Percentiles rank a stretch among this genome's conserved stretches.
These are phyloP conservation scores for Dilophus febrilis DNA, from an alignment of 2,888 invertebrate genomes.

Conservation along the genomic window DNA sequence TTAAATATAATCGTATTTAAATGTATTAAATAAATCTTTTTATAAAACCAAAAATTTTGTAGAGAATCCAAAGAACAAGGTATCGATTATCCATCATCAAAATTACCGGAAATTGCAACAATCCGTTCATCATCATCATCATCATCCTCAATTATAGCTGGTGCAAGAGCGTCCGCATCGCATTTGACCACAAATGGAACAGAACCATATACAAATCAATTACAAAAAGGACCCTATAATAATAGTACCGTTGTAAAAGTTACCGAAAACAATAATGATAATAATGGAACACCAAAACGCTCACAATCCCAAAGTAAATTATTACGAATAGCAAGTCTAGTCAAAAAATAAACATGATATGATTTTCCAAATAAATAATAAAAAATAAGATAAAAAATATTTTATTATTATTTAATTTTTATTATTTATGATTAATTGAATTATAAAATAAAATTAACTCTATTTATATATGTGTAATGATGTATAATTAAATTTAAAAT, in stretches of 20 bases:
- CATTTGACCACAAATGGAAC: not conserved
- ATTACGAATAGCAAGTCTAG: constrained; percentile 13
- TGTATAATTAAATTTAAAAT: no score
- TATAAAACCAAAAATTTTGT: no score
- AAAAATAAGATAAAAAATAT: no score
- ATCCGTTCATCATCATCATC: not conserved
- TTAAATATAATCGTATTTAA: not conserved
- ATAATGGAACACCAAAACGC: not conserved
- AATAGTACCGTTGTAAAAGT: not conserved
- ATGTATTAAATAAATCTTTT: constrained; percentile 2
- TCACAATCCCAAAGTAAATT: constrained; percentile 12
- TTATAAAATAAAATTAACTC: no score
- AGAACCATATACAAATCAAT: not conserved
- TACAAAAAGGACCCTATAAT: not conserved
- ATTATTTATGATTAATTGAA: no score
- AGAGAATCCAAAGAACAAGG: constrained; percentile 36
- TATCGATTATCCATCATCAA: constrained; percentile 11
- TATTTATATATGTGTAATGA: no score
- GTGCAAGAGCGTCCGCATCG: no score
- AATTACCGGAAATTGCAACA: constrained; percentile 1
- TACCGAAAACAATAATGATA: not conserved
- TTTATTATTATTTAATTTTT: no score
- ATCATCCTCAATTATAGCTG: no score
- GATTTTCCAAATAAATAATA: no score
- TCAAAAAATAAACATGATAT: constrained; percentile 14